These are phyloP conservation scores for Tipula unca DNA, from an alignment of 2,888 invertebrate genomes.

Conservation along the genomic window DNA sequence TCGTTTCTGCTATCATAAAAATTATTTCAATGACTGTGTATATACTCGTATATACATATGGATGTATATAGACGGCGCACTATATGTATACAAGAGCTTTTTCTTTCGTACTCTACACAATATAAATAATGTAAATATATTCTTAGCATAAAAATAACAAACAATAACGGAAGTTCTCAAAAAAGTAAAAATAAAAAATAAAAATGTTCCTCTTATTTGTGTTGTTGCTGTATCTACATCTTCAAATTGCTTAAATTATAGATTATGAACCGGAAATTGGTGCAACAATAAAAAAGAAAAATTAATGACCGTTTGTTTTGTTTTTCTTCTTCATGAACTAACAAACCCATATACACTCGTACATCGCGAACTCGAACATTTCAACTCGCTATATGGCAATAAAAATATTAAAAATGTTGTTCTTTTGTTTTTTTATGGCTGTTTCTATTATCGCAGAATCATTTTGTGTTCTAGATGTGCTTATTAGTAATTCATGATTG, in stretches of 20 bases:
- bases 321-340: neutral
- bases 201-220: neutral
- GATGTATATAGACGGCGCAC: neutral
- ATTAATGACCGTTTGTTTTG: neutral
- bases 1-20: neutral
- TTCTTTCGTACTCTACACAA: neutral
- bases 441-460: neutral
- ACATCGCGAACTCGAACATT: neutral
- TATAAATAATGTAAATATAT: neutral
- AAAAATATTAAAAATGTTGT: neutral
- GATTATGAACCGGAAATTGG: conserved; percentile 20
- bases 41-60: neutral
- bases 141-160: neutral
- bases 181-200: neutral
- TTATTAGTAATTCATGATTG: no score
- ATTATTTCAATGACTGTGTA: neutral
- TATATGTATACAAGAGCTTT: neutral
- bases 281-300: conserved; percentile 16
- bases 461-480: neutral
- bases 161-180: neutral
- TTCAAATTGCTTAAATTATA: neutral
- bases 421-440: neutral
- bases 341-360: no score
- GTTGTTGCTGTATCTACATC: neutral
- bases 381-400: neutral